Conservation (phyloP, 2,797 vertebrate species). For the Coccyzus lansbergi region DNA sequence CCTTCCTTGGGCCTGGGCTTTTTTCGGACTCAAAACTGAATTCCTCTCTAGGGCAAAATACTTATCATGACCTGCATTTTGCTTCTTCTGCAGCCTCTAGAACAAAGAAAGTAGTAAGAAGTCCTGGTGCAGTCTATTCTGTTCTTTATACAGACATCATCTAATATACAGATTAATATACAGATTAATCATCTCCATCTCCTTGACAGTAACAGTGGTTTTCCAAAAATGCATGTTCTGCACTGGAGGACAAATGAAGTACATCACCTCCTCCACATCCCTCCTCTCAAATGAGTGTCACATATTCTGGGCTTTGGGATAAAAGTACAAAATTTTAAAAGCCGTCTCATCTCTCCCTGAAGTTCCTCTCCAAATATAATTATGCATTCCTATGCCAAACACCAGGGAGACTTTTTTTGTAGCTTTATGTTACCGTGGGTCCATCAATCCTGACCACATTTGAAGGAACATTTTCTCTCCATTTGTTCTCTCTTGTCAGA, state of each 20-base stretch:
- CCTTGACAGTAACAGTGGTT: constrained; percentile 1
- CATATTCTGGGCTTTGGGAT: neutral
- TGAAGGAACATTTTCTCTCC: constrained; percentile 32
- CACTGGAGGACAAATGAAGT: constrained; percentile 9
- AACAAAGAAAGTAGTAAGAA: neutral
- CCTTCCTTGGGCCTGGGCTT: neutral
- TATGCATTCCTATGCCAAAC: constrained; percentile 7
- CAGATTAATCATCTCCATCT: neutral
- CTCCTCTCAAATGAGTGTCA: neutral
- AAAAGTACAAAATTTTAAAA: neutral
- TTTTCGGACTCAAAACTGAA: neutral
- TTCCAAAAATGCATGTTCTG: neutral
- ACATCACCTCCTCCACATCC: neutral
- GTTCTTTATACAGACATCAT: neutral
- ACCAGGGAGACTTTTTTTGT: neutral
- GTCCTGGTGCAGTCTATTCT: neutral
- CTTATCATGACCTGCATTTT: neutral
- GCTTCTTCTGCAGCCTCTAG: neutral
- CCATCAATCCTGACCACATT: neutral
- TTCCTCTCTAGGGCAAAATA: neutral
- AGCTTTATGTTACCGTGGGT: neutral
- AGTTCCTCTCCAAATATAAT: neutral
- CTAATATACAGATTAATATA: no score
- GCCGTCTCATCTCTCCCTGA: neutral
- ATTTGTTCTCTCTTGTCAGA: constrained; percentile 34